Base-by-base conservation (phyloP, 2,113 vertebrate species). In the Cathartes aura region DNA sequence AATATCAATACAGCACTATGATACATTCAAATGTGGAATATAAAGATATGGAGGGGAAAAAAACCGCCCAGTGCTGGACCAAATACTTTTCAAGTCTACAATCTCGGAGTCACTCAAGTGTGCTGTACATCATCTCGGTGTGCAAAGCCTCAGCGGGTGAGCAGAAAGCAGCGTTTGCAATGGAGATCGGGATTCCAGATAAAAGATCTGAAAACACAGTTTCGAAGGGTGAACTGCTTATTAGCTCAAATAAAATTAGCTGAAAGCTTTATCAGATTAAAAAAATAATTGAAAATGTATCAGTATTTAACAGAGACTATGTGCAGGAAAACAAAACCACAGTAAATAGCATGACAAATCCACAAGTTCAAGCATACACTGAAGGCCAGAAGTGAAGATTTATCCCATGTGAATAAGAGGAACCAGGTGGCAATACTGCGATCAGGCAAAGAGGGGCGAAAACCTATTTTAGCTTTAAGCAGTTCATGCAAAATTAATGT, bases 281-380 rank as follows among this genome's bases (percentile, higher is more conserved):
- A 72, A 94, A 96, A 98, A 96, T 97, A 98, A 98, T 97, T 98
- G 95, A 96, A 98, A 98, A 97, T 97, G 95, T 97, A 97, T 97
- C 95, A 95, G 96, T 97, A 91, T 96, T 96, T 98, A 97, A 94
- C 95, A 98, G 96, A 96, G 84, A 67, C 56, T 72, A 34, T 11
- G 89, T 84, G 91, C 52, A 90, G 60, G 73, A 95, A 93, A 97
- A 97, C 84, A 92, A 96, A 90, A 27, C 68, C 84, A 66, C 50
- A 45, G 75, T 86, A 96, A 96, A 94, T 15, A 91, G 80, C 48
- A 70, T 52, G 86, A 95, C 96, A 98, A 98, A 97, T 97, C 92
- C 91, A 55, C 74, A 97, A 96, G 95, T 96, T 97, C 86, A 82
- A 94, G 96, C 80, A 91, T 50, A 84, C 26, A 74, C 58, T 64